A percentile compares a stretch with the other conserved stretches of the same genome.
phyloP scores from a whole-genome alignment of 2,888 invertebrate genomes.

The Marronus borbonicus region DNA sequence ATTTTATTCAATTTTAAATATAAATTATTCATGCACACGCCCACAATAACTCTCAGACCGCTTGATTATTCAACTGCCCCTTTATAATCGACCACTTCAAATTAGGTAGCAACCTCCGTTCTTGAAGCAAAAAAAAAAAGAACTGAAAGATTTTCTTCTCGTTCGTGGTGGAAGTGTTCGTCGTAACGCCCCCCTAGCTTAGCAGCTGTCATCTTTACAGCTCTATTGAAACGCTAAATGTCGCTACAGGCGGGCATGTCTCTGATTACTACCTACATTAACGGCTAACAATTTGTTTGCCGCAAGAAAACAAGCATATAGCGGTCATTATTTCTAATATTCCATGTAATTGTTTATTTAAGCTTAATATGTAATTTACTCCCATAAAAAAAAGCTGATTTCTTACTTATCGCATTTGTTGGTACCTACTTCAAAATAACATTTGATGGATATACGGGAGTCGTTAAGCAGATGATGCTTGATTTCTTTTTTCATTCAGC shows the following conservation, averaged over 20 bases:
- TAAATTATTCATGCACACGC: constrained; percentile 59
- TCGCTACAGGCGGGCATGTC: constrained; percentile 62
- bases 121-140: constrained; percentile 47
- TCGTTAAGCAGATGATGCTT: constrained; percentile 34
- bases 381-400: constrained; percentile 35
- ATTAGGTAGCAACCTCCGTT: constrained; percentile 47
- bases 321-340: constrained; percentile 63
- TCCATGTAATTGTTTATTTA: constrained; percentile 57
- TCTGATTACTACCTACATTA: constrained; percentile 60
- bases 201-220: constrained; percentile 57
- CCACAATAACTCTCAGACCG: constrained; percentile 53
- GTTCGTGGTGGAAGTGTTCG: constrained; percentile 54
- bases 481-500: constrained; percentile 13
- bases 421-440: not conserved
- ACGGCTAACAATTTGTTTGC: constrained; percentile 61
- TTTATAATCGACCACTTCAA: constrained; percentile 52
- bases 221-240: constrained; percentile 61
- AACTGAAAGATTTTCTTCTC: constrained; percentile 48
- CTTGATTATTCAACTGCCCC: constrained; percentile 54
- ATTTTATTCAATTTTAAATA: constrained; percentile 57
- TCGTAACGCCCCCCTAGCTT: constrained; percentile 55
- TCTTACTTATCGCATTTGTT: constrained; percentile 45
- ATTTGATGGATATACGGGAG: constrained; percentile 13
- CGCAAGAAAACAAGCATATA: constrained; percentile 60
- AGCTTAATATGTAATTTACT: constrained; percentile 49